Evolutionary conservation across 2,797 vertebrate genomes (phyloP).

Genomic region (Anisognathus igniventris): DNA sequence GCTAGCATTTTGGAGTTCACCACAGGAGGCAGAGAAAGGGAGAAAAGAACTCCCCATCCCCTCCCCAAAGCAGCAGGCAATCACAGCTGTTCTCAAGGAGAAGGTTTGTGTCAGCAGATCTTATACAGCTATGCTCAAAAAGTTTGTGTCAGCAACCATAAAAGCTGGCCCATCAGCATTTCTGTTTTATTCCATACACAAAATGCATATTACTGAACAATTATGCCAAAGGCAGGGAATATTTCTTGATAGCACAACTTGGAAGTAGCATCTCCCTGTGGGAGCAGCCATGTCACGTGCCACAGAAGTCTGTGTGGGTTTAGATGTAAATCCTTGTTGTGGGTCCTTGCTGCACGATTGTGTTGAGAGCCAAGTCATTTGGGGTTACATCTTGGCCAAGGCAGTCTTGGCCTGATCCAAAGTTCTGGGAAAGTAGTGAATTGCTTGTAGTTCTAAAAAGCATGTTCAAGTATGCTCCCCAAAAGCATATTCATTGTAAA

Average conservation of each 20-base stretch:
- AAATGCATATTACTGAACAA: constrained; percentile 53
- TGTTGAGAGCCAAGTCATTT: background rate
- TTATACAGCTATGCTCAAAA: constrained; percentile 34
- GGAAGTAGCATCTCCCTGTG: constrained; percentile 36
- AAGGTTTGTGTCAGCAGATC: constrained; percentile 68
- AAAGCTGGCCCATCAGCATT: constrained; percentile 67
- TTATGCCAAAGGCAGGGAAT: constrained; percentile 50
- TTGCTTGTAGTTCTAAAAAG: background rate
- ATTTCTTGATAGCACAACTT: constrained; percentile 36
- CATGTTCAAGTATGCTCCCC: background rate
- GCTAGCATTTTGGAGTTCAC: background rate
- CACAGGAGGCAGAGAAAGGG: background rate
- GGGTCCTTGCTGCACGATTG: background rate
- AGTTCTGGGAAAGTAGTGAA: background rate
- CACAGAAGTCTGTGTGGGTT: background rate
- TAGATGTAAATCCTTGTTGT: background rate
- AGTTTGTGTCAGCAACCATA: constrained; percentile 65
- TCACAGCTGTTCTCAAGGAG: constrained; percentile 61
- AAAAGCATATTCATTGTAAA: background rate
- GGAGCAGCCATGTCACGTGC: background rate
- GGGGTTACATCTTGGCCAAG: background rate
- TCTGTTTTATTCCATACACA: constrained; percentile 45
- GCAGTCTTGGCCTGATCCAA: background rate
- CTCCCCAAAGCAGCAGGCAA: constrained; percentile 27
- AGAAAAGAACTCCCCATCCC: background rate